A percentile compares a stretch with the other conserved stretches of the same genome.
phyloP scores from a whole-genome alignment of 2,113 vertebrate genomes.

The Entelurus aequoreus region DNA sequence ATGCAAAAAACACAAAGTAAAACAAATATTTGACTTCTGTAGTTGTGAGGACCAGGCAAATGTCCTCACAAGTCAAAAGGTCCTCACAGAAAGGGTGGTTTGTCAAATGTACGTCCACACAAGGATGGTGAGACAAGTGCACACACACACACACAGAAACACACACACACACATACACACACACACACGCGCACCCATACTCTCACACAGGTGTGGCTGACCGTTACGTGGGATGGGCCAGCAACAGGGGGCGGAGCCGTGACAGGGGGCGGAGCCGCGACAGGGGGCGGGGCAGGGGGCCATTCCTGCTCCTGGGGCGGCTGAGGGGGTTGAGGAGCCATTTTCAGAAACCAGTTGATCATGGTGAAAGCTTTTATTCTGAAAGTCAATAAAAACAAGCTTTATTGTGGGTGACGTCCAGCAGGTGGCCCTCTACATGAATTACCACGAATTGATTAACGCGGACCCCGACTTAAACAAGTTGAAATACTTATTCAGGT shows the following conservation, averaged over 20 bases:
- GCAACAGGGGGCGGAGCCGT: neutral
- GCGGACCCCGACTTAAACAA: no score
- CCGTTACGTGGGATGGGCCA: neutral
- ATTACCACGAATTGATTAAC: no score
- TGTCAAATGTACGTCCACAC: no score
- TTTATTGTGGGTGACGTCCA: no score
- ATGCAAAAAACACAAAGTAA: no score
- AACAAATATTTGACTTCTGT: no score
- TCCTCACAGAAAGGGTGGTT: no score
- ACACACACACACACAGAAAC: neutral
- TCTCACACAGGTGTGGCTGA: neutral
- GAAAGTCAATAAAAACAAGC: neutral
- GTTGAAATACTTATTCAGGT: no score
- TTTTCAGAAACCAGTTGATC: constrained; percentile 74
- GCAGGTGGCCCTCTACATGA: no score
- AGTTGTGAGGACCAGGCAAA: no score
- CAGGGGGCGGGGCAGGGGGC: neutral
- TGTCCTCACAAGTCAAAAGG: no score
- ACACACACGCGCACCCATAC: neutral
- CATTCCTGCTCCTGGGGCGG: constrained; percentile 29
- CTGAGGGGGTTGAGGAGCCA: constrained; percentile 71
- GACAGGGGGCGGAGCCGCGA: neutral
- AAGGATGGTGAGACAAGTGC: no score
- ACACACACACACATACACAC: neutral
- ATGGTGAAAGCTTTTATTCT: constrained; percentile 11